Evolutionary conservation across 2,797 vertebrate species (phyloP).

Genomic region (Phrynocephalus guinanensis): DNA sequence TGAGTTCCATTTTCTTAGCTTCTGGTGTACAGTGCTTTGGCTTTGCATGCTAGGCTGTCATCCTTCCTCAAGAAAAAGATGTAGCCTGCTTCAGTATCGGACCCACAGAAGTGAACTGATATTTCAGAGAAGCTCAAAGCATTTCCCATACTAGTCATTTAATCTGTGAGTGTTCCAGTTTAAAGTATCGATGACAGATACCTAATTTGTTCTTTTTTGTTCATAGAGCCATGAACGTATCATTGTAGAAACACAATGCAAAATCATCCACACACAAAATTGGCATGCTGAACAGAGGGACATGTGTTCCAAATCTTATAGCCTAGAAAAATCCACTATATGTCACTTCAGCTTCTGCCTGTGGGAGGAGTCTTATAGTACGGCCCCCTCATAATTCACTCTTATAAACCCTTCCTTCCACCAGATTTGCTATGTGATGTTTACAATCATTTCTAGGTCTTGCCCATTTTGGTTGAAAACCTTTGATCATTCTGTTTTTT

Average conservation of each 20-base stretch:
- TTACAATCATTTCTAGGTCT: slow-evolving; percentile 9
- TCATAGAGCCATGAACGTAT: neutral
- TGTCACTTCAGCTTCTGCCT: neutral
- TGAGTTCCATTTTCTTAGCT: neutral
- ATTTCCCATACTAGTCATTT: neutral
- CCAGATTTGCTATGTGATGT: neutral
- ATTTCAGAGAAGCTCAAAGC: neutral
- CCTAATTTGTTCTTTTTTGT: neutral
- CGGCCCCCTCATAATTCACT: neutral
- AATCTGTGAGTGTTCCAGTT: slow-evolving; percentile 2
- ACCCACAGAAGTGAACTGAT: neutral
- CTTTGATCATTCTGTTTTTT: neutral
- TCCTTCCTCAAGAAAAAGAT: neutral
- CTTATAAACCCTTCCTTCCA: neutral
- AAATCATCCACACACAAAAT: neutral
- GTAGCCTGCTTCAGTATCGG: neutral
- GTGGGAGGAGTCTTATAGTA: slow-evolving; percentile 17
- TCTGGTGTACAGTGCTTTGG: neutral
- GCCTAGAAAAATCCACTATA: neutral
- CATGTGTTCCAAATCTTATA: neutral
- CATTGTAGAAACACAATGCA: neutral
- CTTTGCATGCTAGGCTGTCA: neutral
- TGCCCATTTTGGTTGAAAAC: neutral
- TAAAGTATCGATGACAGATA: neutral
- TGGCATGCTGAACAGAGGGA: neutral